A percentile compares a stretch with the other conserved stretches of the same genome.
phyloP scores from a whole-genome alignment of 1,140 invertebrate species.

The Monochamus saltuarius region DNA sequence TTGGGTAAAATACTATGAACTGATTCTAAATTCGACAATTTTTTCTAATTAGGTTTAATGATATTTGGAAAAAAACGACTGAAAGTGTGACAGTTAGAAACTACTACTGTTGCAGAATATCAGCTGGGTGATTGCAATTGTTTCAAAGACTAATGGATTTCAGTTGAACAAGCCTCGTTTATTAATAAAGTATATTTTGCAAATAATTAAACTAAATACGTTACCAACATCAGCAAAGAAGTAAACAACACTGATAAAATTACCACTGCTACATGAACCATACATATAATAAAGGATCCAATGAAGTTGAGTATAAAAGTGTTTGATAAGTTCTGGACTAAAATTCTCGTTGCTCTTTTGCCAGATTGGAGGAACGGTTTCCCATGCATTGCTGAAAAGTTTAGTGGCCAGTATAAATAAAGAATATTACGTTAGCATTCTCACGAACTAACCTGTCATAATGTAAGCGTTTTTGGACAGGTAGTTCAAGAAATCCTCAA shows the following conservation, averaged over 20 bases:
- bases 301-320: conserved; percentile 77
- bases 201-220: too few relatives aligned
- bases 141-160: too few relatives aligned
- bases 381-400: conserved; percentile 67
- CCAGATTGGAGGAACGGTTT: conserved; percentile 69
- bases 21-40: too few relatives aligned
- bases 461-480: conserved; percentile 78
- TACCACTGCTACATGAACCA: conserved; percentile 73
- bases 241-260: conserved; percentile 62
- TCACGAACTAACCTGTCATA: conserved; percentile 61
- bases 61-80: too few relatives aligned
- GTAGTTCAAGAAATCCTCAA: conserved; percentile 72
- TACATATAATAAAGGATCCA: conserved; percentile 74
- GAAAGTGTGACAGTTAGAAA: too few relatives aligned
- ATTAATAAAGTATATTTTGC: too few relatives aligned
- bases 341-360: conserved; percentile 61
- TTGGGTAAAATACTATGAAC: too few relatives aligned
- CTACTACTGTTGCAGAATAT: too few relatives aligned
- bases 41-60: too few relatives aligned
- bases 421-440: conserved; percentile 21
- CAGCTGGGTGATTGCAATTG: too few relatives aligned
- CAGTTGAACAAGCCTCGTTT: too few relatives aligned
- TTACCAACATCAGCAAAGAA: conserved; percentile 56
- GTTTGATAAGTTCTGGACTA: conserved; percentile 65
- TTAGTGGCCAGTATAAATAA: background rate